Evolutionary conservation across 2,797 vertebrate species (phyloP).

Genomic region (Diceros bicornis): DNA sequence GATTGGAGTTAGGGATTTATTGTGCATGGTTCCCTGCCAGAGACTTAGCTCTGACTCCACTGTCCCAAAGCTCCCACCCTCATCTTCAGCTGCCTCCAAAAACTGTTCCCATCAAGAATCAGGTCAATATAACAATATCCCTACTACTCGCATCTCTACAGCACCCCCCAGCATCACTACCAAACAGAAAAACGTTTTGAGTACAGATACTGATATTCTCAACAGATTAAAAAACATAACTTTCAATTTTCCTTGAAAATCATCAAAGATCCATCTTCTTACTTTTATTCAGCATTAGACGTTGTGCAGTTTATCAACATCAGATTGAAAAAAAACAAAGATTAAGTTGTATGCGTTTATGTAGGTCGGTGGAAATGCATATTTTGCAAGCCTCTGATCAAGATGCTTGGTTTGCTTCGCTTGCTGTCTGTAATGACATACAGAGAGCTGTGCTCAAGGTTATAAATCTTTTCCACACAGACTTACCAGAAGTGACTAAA

Average conservation of each 20-base stretch:
- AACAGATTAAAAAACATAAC: conserved; percentile 63
- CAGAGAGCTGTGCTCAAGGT: not conserved
- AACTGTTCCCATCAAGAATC: not conserved
- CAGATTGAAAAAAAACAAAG: conserved; percentile 76
- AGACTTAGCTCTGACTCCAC: not conserved
- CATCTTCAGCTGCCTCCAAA: not conserved
- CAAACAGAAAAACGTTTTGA: not conserved
- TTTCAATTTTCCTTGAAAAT: conserved; percentile 73
- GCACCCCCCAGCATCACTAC: not conserved
- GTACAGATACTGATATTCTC: conserved; percentile 21
- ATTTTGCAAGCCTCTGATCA: conserved; percentile 69
- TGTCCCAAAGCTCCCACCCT: not conserved
- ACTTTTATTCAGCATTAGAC: conserved; percentile 64
- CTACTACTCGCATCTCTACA: not conserved
- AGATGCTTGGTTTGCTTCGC: conserved; percentile 45
- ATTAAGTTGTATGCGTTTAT: conserved; percentile 74
- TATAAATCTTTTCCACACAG: conserved; percentile 66
- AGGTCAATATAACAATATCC: not conserved
- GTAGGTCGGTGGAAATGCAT: conserved; percentile 75
- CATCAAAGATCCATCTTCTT: conserved; percentile 83
- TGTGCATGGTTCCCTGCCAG: not conserved
- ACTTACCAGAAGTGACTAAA: conserved; percentile 76
- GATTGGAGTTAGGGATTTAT: not conserved
- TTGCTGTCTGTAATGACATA: conserved; percentile 62
- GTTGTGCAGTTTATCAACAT: conserved; percentile 70